Base-by-base conservation (phyloP, 2,888 invertebrate species). In the Thelaira solivaga region DNA sequence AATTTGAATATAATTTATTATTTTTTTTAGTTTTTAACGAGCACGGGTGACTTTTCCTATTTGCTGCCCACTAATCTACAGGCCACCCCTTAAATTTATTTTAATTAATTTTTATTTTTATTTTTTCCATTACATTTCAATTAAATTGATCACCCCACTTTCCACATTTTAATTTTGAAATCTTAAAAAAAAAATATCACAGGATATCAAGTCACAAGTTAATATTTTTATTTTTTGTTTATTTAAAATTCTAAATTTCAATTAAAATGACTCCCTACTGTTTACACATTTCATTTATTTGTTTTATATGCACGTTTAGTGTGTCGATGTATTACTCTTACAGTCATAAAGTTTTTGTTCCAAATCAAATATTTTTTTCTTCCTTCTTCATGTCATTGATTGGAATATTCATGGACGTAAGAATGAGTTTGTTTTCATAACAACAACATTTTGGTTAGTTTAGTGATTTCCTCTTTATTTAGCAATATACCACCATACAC, bases 321-420 rank as follows among this genome's bases (percentile, higher is more conserved):
- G n/a, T n/a, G n/a, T n/a, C n/a, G n/a, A n/a, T n/a, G n/a, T n/a
- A n/a, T n/a, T n/a, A n/a, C n/a, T 26, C 26, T 53, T 53, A 8
- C 13, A 18, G 8, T 26, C 10, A 13, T 22, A 11, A 8, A 39
- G 11, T 59, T 22, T 13, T 7, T 49, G n/a, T 47, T 11, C 29
- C 55, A 31, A 45, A 20, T 2, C 26, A 16, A 45, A 39, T 24
- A 10, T 29, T 7, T 62, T 34, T 62, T 31, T n/a, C 5, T 43
- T 43, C 10, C 36, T 26, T 59, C 51, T 65, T 51, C 43, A 61
- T 74, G 53, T n/a, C n/a, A n/a, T n/a, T 74, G 59, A 74, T 59
- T 59, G 20, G 36, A 74, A 67, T 67, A 74, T 67, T 74, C 67
- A 51, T 67, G 59, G 73, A 74, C 55, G 26, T 47, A 26, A 18